Conservation (phyloP, 2,888 invertebrate genomes). For the Orthosia gracilis region DNA sequence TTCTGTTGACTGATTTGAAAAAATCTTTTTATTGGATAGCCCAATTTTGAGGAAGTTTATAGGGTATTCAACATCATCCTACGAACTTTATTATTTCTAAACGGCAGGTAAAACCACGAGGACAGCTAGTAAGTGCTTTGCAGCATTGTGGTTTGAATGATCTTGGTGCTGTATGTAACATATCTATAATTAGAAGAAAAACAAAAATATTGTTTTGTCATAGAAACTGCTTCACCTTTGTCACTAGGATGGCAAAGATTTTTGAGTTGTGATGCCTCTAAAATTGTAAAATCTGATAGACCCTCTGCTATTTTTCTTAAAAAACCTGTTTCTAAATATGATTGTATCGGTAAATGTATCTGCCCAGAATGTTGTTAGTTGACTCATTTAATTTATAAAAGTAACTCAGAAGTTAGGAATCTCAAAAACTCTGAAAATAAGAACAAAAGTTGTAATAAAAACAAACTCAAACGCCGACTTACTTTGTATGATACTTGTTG, state of each 20-base stretch:
- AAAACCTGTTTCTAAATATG: too few species aligned
- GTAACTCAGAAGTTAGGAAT: conserved; percentile 2
- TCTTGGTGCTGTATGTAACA: neutral
- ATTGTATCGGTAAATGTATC: neutral
- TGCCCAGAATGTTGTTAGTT: neutral
- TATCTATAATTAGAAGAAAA: too few species aligned
- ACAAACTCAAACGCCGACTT: conserved; percentile 22
- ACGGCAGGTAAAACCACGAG: too few species aligned
- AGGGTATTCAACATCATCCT: too few species aligned
- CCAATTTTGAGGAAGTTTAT: too few species aligned
- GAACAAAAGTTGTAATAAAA: conserved; percentile 14
- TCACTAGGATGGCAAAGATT: neutral
- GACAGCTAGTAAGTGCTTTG: too few species aligned
- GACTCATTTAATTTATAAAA: conserved; percentile 21
- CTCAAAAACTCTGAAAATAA: conserved; percentile 2
- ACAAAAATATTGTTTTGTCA: too few species aligned
- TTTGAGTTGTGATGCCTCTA: neutral
- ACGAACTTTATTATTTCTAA: too few species aligned
- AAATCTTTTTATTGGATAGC: too few species aligned
- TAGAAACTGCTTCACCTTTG: too few species aligned
- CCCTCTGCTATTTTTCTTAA: too few species aligned
- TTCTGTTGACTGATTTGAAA: too few species aligned
- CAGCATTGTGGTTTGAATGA: neutral
- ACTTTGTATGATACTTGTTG: conserved; percentile 34
- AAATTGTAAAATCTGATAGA: neutral